Conservation (phyloP, 1,140 invertebrate genomes). For the Diuraphis noxia region DNA sequence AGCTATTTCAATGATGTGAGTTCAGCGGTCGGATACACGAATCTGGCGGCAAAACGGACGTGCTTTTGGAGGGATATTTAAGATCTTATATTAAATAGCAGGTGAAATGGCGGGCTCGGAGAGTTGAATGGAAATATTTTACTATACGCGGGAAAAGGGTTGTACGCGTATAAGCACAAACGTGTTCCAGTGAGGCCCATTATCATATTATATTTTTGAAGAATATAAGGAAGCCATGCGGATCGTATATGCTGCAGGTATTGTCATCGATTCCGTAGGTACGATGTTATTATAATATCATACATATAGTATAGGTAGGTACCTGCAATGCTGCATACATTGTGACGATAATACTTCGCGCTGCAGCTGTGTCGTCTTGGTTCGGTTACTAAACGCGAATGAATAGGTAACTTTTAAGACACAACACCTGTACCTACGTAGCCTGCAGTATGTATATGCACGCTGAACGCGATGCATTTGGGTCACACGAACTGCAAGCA, state of each 20-base stretch:
- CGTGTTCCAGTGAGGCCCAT: background rate
- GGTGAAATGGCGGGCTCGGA: background rate
- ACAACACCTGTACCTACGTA: background rate
- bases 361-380: background rate
- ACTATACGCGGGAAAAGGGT: background rate
- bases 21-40: background rate
- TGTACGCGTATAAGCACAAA: background rate
- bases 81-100: background rate
- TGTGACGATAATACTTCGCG: background rate
- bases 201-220: background rate
- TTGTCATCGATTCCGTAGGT: background rate
- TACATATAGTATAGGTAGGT: background rate
- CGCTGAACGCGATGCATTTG: background rate
- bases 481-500: background rate
- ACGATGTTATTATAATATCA: background rate
- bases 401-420: background rate
- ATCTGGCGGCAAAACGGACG: background rate
- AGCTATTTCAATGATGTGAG: background rate
- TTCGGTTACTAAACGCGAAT: background rate
- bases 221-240: background rate
- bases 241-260: background rate
- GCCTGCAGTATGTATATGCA: too few relatives aligned
- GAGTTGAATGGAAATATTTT: background rate
- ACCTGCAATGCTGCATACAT: background rate
- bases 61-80: slow-evolving; percentile 3